Evolutionary conservation across 2,888 invertebrate species (phyloP).

Genomic region (Marronus borbonicus): DNA sequence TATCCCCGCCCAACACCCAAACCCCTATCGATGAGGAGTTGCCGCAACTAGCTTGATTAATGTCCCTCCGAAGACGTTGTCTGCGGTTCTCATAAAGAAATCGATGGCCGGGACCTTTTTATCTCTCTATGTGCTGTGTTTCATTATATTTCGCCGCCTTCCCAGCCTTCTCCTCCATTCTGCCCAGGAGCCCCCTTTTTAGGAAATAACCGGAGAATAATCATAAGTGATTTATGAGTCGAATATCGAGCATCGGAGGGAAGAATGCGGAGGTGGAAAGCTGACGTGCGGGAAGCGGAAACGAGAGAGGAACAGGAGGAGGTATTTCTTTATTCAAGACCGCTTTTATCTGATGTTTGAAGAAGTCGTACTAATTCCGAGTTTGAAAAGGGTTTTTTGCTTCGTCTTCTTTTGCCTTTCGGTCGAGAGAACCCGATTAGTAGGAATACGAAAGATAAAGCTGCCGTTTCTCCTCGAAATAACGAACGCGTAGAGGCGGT

Average conservation of each 20-base stretch:
- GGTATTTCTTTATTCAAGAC: conserved; percentile 10
- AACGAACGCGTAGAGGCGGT: too few species aligned
- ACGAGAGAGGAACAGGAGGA: neutral
- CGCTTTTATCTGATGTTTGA: conserved; percentile 18
- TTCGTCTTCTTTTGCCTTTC: neutral
- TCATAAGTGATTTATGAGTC: conserved; percentile 41
- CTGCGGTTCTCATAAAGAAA: conserved; percentile 24
- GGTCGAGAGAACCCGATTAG: neutral
- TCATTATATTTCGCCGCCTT: conserved; percentile 28
- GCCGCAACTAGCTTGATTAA: conserved; percentile 32
- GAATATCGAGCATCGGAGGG: conserved; percentile 19
- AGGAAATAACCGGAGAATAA: conserved; percentile 20
- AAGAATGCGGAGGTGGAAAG: neutral
- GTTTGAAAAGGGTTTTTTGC: conserved; percentile 25
- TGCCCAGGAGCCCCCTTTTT: neutral
- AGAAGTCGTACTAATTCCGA: conserved; percentile 27
- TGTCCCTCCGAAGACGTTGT: conserved; percentile 27
- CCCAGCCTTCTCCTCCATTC: too few species aligned
- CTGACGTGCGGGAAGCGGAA: neutral
- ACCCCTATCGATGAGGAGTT: neutral
- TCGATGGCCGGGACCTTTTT: conserved; percentile 21
- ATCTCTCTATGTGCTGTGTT: conserved; percentile 27
- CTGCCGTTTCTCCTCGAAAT: too few species aligned
- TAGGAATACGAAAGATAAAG: too few species aligned
- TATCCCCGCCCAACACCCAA: neutral